Evolutionary conservation across 2,113 vertebrate genomes (phyloP), one percentile per base, ranked within the genome.

Genomic region (Zingel zingel): DNA sequence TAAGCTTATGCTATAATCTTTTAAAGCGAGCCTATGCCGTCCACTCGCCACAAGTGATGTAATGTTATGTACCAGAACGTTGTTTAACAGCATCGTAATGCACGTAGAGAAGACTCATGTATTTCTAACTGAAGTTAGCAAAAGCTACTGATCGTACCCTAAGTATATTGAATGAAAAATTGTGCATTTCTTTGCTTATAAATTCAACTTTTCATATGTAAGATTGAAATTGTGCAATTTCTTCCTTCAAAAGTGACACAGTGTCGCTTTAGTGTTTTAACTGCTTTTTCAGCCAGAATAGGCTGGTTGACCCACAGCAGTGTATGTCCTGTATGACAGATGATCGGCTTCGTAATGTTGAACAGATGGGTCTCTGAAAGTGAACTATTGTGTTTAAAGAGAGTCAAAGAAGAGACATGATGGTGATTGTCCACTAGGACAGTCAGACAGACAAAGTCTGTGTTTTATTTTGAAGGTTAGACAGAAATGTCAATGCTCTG

Each of bases 331-430:
- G 68, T 69, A 36, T 36, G 71, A 59, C 25, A 19, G 80, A 86
- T 63, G 18, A 64, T 50, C 9, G 82, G 67, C 25, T 78, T 16
- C 64, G 88, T 72, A 69, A 93, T 62, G 87, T 90, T 25, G 85
- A 83, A 77, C 78, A 76, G 82, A 80, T 54, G 21, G 85, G 27
- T 43, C 53, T 81, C 86, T 68, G 91, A 74, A 92, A 87, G 91
- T 90, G 81, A 88, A 47, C 7, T 53, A 3, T 36, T 15, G 36
- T 54, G 47, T 50, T 15, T 61, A 33, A 74, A 68, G 53, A 57
- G 36, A 65, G 78, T 59, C 50, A 73, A 67, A 59, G 53, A 64
- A 47, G 54, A 82, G 50, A 74, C 6, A 18, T 23, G 47, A 23
- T 25, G 50, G 23, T 23, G 39, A 74, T 14, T 11, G 21, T 67